Evolutionary conservation across 1,140 invertebrate genomes (phyloP).

Genomic region (Trichoplusia ni): DNA sequence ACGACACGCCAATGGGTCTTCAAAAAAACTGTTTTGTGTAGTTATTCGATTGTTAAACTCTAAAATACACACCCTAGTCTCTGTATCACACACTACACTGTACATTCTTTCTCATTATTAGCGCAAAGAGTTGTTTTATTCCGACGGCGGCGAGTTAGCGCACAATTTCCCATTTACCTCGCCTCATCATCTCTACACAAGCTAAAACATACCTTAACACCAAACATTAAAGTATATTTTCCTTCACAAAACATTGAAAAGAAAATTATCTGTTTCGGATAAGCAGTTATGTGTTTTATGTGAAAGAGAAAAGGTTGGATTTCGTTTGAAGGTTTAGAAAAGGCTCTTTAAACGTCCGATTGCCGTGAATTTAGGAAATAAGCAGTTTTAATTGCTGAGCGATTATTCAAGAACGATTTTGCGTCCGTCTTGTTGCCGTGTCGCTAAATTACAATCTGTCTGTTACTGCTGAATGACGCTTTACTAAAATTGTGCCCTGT

Average conservation of each 20-base stretch:
- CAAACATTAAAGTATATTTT: slow-evolving; percentile 41
- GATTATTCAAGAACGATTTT: slow-evolving; percentile 69
- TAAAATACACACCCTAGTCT: background rate
- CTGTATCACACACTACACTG: slow-evolving; percentile 47
- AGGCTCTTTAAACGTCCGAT: slow-evolving; percentile 63
- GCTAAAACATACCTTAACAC: slow-evolving; percentile 44
- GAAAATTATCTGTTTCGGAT: slow-evolving; percentile 45
- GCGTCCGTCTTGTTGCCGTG: slow-evolving; percentile 16
- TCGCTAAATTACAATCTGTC: slow-evolving; percentile 5
- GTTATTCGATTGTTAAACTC: too few species aligned
- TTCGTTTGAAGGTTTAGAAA: slow-evolving; percentile 31
- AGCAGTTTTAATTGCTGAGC: slow-evolving; percentile 72
- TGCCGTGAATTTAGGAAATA: slow-evolving; percentile 77
- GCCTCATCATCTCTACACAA: slow-evolving; percentile 51
- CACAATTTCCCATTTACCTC: slow-evolving; percentile 77
- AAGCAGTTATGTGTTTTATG: slow-evolving; percentile 32
- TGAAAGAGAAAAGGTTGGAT: slow-evolving; percentile 33
- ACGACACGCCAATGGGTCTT: too few species aligned
- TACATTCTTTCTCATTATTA: slow-evolving; percentile 75
- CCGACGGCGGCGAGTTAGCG: slow-evolving; percentile 72
- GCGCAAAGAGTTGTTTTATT: slow-evolving; percentile 79
- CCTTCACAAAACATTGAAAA: slow-evolving; percentile 19
- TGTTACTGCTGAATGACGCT: too few species aligned
- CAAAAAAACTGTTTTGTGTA: too few species aligned
- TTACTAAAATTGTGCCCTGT: background rate